Base-by-base conservation (phyloP, 1,140 invertebrate species). In the Thaumetopoea pityocampa region DNA sequence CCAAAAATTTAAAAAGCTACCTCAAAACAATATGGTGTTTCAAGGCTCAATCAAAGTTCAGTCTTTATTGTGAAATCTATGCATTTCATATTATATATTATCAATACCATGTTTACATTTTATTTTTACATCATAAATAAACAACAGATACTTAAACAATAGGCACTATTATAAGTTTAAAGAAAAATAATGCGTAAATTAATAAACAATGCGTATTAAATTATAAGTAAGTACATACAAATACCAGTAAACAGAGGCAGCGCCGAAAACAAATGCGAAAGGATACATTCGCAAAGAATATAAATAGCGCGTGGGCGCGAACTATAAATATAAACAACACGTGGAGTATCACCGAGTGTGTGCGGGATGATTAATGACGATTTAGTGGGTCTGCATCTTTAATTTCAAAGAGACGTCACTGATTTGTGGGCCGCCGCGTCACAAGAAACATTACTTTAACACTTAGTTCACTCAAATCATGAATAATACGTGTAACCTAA, bases 301-400 rank as follows among this genome's bases (percentile, higher is more conserved):
- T 51, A 60, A 50, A 58, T 18, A 42, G 35, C 66, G 72, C 67
- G 78, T 73, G 62, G 67, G 70, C 43, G 67, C 45, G 33, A 35
- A 63, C 76, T 78, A 83, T 68, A 83, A 76, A 83, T 83, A 83
- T 73, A 73, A 81, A 81, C 77, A 83, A 80, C 76, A 83, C 79
- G 79, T 83, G 76, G 69, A 72, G 50, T 14, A 15, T 24, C 23
- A 33, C 27, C 36, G 41, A 55, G 46, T 44, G 40, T 53, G 57
- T n/a, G 49, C 43, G 30, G 20, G 38, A 11, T 12, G 19, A 24
- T 15, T 20, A 28, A 34, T 34, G 4, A 23, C 16, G 16, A 15
- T 12, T 5, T 17, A 8, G 2, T 12, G 20, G 12, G 22, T 5
- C 8, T 10, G 12, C 26, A 24, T 22, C n/a, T n/a, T n/a, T n/a